Conservation (phyloP, 2,113 vertebrate species). For the Peucedramus taeniatus region DNA sequence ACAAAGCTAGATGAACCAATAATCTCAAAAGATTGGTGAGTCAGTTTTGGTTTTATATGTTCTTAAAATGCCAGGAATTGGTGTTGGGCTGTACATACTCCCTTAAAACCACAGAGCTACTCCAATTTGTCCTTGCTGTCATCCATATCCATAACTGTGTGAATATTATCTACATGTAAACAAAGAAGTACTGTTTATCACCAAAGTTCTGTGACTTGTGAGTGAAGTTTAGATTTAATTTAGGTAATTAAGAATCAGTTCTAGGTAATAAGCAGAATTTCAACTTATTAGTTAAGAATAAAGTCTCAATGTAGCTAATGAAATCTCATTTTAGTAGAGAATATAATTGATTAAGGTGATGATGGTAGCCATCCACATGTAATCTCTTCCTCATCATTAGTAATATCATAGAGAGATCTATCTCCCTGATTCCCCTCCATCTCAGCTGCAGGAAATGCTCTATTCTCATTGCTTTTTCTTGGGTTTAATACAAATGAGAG, state of each 20-base stretch:
- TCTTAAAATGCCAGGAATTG: not conserved
- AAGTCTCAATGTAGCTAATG: not conserved
- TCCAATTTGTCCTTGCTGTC: not conserved
- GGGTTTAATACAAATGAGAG: not conserved
- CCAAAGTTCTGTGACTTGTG: not conserved
- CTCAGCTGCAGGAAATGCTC: not conserved
- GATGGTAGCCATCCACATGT: not conserved
- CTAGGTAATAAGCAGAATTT: not conserved
- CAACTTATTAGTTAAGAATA: not conserved
- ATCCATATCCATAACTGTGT: not conserved
- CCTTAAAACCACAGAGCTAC: not conserved
- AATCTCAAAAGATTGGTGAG: not conserved
- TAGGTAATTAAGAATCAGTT: not conserved
- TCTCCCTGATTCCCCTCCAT: not conserved
- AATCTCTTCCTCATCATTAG: not conserved
- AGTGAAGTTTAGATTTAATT: not conserved
- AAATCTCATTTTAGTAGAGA: not conserved
- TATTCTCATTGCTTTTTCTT: not conserved
- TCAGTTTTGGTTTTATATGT: not conserved
- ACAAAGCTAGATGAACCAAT: not conserved
- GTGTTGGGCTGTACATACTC: not conserved
- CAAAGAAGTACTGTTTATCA: not conserved
- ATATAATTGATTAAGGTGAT: not conserved
- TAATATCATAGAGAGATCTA: not conserved
- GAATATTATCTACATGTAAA: not conserved